Evolutionary conservation across 2,888 invertebrate species (phyloP).

Genomic region (Drosophila limbata): DNA sequence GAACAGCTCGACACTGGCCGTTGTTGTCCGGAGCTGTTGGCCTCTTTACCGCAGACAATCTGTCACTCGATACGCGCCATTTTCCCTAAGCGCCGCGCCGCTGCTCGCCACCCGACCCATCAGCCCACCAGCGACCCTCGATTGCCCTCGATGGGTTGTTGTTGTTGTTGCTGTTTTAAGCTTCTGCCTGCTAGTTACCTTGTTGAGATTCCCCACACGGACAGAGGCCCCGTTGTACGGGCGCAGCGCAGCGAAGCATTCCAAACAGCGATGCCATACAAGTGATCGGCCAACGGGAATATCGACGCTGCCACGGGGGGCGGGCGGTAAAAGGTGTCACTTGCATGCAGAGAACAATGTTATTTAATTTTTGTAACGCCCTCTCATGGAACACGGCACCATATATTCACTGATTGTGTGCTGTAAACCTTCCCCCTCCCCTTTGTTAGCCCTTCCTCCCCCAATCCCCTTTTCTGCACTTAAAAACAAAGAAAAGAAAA

Average conservation of each 20-base stretch:
- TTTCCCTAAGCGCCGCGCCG: conserved; percentile 68
- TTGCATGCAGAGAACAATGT: conserved; percentile 59
- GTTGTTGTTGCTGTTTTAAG: conserved; percentile 28
- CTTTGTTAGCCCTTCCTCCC: not conserved
- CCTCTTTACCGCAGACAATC: conserved; percentile 77
- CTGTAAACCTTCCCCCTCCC: not conserved
- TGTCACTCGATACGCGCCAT: conserved; percentile 72
- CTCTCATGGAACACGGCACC: conserved; percentile 45
- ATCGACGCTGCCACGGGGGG: not conserved
- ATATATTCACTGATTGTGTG: conserved; percentile 29
- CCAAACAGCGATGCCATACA: conserved; percentile 81
- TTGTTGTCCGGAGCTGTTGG: conserved; percentile 38
- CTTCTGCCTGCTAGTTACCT: conserved; percentile 58
- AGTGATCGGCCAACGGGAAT: conserved; percentile 60
- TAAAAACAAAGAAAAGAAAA: not conserved
- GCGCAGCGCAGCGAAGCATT: conserved; percentile 79
- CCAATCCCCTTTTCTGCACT: not conserved
- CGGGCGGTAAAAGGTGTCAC: conserved; percentile 49
- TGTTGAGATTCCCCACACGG: conserved; percentile 65
- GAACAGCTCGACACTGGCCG: conserved; percentile 1
- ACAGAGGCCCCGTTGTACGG: conserved; percentile 64
- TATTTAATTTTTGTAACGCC: conserved; percentile 75
- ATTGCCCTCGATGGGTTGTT: conserved; percentile 18
- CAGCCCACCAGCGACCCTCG: not conserved
- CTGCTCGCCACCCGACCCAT: not conserved